Evolutionary conservation across 1,140 invertebrate genomes (phyloP).

Genomic region (Schlechtendalia chinensis): DNA sequence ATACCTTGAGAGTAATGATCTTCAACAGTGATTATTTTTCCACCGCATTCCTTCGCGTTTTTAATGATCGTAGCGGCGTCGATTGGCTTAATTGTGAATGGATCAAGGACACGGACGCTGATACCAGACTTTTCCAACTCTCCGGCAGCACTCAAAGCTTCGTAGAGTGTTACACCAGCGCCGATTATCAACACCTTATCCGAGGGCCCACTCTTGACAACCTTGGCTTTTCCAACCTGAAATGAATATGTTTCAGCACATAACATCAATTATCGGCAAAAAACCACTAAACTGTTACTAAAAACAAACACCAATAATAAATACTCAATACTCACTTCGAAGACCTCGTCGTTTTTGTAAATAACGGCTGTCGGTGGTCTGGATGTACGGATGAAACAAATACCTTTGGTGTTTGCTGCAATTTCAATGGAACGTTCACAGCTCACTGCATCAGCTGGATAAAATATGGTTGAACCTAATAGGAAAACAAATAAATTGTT

Average conservation of each 20-base stretch:
- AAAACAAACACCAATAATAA: not conserved
- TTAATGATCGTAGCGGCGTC: conserved; percentile 75
- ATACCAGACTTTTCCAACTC: conserved; percentile 69
- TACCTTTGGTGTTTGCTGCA: conserved; percentile 91
- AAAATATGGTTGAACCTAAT: conserved; percentile 84
- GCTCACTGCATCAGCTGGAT: conserved; percentile 94
- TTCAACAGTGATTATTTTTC: conserved; percentile 87
- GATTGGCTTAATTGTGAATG: conserved; percentile 94
- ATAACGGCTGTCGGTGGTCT: conserved; percentile 85
- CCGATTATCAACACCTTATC: conserved; percentile 87
- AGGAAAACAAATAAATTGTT: not conserved
- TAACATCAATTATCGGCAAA: no score
- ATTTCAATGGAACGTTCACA: conserved; percentile 90
- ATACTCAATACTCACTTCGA: conserved; percentile 65
- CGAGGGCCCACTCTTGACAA: conserved; percentile 70
- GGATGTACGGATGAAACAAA: conserved; percentile 95
- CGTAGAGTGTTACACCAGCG: conserved; percentile 88
- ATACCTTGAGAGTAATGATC: conserved; percentile 93
- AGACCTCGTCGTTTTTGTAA: conserved; percentile 83
- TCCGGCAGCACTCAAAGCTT: conserved; percentile 83
- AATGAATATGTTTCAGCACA: no score
- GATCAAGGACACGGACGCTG: conserved; percentile 81
- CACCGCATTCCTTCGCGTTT: conserved; percentile 77
- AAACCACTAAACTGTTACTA: no score
- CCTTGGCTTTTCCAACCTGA: conserved; percentile 72